Base-by-base conservation (phyloP, 1,140 invertebrate genomes). In the Hyphantria cunea region DNA sequence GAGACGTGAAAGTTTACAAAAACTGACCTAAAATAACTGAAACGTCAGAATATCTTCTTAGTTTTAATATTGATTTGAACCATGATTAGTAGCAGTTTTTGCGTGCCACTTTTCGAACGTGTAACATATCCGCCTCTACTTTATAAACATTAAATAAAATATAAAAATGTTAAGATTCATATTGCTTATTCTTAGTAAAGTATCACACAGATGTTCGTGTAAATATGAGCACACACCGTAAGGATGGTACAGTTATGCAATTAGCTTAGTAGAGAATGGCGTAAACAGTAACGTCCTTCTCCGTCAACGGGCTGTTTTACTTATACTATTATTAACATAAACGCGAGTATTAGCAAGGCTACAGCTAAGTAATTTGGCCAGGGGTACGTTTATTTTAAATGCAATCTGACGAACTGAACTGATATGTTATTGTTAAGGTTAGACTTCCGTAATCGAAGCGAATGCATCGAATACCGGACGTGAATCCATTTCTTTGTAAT, bases 161-260 rank as follows among this genome's bases (percentile, higher is more conserved):
- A 25, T 25, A 25, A 25, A 25, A 25, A 5, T 3, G 17, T 25
- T 56, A 33, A 34, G 15, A 45, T 15, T n/a, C 17, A 41, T 53
- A 44, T 44, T 12, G 0, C 13, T 0, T 58, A 44, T 15, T 47
- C 55, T 31, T 58, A 44, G 55, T 58, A 58, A 56, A 58, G 45
- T 58, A 49, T 58, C 55, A 58, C 55, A 49, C 55, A 58, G 44
- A 58, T 58, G 55, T 48, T 49, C 45, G 45, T 45, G 55, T 49
- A 44, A 49, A 48, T 58, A 58, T 33, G 44, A 33, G 25, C 45
- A 39, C 55, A 39, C 55, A 31, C 42, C 34, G 58, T 64, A 45
- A 56, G 63, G 55, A 58, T 62, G 55, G 66, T 72, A 79, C 80
- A 77, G 79, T 82, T 82, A 80, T 69, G 72, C 71, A 80, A 80